Evolutionary conservation across 2,888 invertebrate genomes (phyloP), one percentile per base, ranked within the genome.

Genomic region (Steinernema scapterisci): DNA sequence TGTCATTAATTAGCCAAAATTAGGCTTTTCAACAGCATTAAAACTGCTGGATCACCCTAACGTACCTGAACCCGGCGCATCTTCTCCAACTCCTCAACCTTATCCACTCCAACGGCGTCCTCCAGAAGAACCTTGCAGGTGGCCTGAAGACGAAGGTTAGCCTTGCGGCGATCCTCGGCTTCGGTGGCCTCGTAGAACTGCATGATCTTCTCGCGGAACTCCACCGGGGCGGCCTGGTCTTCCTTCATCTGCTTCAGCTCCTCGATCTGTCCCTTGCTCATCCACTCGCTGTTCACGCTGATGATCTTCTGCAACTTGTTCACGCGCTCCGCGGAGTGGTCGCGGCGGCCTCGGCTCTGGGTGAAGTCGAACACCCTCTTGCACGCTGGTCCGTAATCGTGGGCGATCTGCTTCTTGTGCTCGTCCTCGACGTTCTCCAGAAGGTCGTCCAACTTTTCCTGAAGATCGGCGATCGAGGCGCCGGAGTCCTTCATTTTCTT

Each of bases 341-440:
- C 63, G 63, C 9, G 27, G 31, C 63, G 63, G 27, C 13, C 13
- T 1, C 63, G 63, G 23, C 63, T 27, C 9, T 21, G 19, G 7
- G 44, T 25, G 52, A 78, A 76, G 44, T 79, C 79, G 45, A 81
- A 79, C 19, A 81, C 43, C 46, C 56, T 52, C 71, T 76, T 81
- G 54, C 80, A 80, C n/a, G 70, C 44, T 1, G 75, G 70, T n/a
- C 75, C 78, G 52, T 81, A 77, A 19, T 75, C 73, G 16, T 73
- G 43, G 9, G 82, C 84, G 45, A 78, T 76, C 46, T 75, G 73
- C 52, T 81, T 80, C 76, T 82, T 81, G 63, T 77, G 73, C 23
- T 70, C 80, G 27, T 85, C 84, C 11, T 63, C 72, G 21, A 84
- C 54, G 27, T 74, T 77, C 1, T 45, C 77, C 7, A 80, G 51